These are phyloP conservation scores for Thamnophis elegans DNA, from an alignment of 2,797 vertebrate genomes.

Conservation along the genomic window DNA sequence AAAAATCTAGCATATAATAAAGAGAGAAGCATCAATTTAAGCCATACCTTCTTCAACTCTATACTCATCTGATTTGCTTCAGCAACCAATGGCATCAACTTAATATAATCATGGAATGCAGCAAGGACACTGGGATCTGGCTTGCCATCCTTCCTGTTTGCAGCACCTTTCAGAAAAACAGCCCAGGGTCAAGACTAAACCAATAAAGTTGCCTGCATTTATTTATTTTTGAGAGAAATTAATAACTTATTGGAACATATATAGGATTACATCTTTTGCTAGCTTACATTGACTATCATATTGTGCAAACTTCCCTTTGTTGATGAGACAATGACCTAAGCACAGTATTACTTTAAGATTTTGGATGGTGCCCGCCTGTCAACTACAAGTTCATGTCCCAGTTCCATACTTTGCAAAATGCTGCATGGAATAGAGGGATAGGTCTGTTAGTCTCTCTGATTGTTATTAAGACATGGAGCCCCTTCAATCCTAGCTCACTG, in stretches of 20 bases:
- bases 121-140: slow-evolving; percentile 82
- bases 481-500: not conserved
- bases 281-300: not conserved
- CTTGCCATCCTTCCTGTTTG: slow-evolving; percentile 57
- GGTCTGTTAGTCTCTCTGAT: not conserved
- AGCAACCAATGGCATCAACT: slow-evolving; percentile 84
- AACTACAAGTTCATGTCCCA: not conserved
- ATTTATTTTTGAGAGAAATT: not conserved
- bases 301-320: not conserved
- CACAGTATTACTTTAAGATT: not conserved
- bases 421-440: not conserved
- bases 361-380: not conserved
- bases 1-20: not conserved
- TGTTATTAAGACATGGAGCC: not conserved
- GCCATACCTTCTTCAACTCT: slow-evolving; percentile 82
- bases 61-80: slow-evolving; percentile 91
- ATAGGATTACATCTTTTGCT: not conserved
- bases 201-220: not conserved
- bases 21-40: not conserved
- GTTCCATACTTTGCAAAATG: not conserved
- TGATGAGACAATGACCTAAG: not conserved
- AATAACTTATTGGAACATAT: not conserved
- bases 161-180: slow-evolving; percentile 60
- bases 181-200: not conserved
- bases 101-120: slow-evolving; percentile 86